Evolutionary conservation across 2,797 vertebrate species (phyloP).

Genomic region (Streptopelia turtur): DNA sequence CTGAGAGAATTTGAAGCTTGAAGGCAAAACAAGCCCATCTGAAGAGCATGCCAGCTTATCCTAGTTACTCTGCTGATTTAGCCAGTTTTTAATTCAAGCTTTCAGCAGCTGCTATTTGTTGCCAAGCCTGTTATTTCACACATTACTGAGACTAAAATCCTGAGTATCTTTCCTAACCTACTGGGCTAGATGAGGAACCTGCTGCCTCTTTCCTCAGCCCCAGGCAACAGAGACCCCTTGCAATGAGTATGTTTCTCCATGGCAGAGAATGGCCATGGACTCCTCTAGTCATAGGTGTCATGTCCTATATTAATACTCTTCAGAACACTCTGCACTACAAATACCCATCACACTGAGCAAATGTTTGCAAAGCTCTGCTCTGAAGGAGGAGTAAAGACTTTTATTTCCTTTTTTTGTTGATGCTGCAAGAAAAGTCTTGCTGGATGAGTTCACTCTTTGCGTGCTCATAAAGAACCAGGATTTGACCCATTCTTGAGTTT

Average conservation of each 20-base stretch:
- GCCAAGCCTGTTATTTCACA: background rate
- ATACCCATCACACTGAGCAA: background rate
- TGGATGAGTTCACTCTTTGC: background rate
- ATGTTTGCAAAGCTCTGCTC: background rate
- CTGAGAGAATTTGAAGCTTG: background rate
- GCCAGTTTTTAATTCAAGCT: background rate
- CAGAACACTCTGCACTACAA: background rate
- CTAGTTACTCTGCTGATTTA: background rate
- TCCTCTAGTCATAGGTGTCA: background rate
- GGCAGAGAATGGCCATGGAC: background rate
- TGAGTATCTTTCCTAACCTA: background rate
- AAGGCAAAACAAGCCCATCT: background rate
- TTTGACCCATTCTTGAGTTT: background rate
- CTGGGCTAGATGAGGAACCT: background rate
- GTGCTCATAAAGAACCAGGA: background rate
- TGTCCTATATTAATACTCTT: background rate
- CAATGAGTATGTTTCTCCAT: background rate
- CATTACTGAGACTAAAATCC: background rate
- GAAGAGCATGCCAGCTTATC: background rate
- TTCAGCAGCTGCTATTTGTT: background rate
- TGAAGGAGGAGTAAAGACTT: background rate
- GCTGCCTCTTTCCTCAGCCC: background rate
- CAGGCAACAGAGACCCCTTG: background rate
- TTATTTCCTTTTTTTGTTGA: background rate
- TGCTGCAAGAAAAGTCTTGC: background rate